phyloP scores from a whole-genome alignment of 2,888 invertebrate genomes.

The Drosophila pegasa region DNA sequence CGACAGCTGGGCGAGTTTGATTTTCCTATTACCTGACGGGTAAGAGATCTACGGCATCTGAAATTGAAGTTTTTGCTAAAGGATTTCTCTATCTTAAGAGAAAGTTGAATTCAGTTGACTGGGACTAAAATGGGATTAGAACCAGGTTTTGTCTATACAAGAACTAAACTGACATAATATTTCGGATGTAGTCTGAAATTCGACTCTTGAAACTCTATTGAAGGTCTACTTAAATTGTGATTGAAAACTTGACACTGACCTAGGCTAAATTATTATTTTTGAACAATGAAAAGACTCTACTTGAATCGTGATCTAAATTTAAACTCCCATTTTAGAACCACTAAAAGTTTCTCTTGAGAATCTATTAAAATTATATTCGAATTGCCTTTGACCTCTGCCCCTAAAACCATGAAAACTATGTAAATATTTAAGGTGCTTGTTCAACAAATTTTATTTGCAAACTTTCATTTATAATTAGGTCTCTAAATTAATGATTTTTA shows the following conservation, averaged over 20 bases:
- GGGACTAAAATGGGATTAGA: neutral
- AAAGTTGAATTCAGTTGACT: too few species aligned
- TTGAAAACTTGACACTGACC: neutral
- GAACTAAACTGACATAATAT: neutral
- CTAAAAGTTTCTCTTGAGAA: too few species aligned
- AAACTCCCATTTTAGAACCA: too few species aligned
- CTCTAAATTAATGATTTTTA: neutral
- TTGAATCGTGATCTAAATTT: too few species aligned
- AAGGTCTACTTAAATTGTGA: too few species aligned
- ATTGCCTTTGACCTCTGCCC: too few species aligned
- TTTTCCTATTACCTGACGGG: slow-evolving; percentile 27
- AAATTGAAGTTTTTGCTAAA: too few species aligned
- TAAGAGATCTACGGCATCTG: slow-evolving; percentile 1
- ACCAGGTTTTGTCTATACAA: neutral
- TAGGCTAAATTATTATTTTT: neutral
- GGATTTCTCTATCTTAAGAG: too few species aligned
- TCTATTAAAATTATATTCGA: too few species aligned
- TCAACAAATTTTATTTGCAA: slow-evolving; percentile 8
- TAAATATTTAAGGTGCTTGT: neutral
- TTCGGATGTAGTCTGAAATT: neutral
- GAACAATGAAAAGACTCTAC: too few species aligned
- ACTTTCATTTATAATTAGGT: neutral
- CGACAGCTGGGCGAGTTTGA: slow-evolving; percentile 42
- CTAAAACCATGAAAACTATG: too few species aligned
- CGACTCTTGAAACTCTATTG: too few species aligned